Percentiles rank a stretch among this genome's conserved stretches.
Conservation (phyloP, 2,113 vertebrate species). For the Pachycephala philippinensis region DNA sequence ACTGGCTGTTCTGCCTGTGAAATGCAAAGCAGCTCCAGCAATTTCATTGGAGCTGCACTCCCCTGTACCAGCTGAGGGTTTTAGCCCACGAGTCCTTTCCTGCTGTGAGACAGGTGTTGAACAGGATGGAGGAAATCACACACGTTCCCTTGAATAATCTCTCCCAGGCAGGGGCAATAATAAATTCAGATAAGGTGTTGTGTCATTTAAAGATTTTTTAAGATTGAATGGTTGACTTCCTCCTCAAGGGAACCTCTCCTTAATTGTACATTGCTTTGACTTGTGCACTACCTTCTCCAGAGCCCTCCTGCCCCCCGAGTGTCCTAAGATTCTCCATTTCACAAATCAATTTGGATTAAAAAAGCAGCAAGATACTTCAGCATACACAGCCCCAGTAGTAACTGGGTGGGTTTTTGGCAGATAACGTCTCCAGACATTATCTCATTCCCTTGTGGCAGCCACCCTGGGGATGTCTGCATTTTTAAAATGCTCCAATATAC, state of each 20-base stretch:
- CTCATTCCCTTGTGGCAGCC: neutral
- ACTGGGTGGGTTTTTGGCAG: neutral
- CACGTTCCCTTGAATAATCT: neutral
- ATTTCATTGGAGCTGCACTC: neutral
- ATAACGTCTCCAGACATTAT: neutral
- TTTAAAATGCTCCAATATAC: neutral
- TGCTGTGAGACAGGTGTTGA: slow-evolving; percentile 31
- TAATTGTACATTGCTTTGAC: neutral
- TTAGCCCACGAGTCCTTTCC: neutral
- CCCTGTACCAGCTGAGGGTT: neutral
- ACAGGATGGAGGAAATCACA: slow-evolving; percentile 16
- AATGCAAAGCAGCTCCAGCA: neutral
- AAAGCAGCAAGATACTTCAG: neutral
- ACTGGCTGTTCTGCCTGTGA: neutral
- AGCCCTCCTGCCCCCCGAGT: neutral
- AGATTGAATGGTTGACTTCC: neutral
- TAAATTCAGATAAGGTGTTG: neutral
- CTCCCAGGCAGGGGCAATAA: neutral
- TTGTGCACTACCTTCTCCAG: neutral
- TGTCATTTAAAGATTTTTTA: slow-evolving; percentile 1
- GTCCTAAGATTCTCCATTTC: neutral
- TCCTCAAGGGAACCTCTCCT: neutral
- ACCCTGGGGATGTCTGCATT: neutral
- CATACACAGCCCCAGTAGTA: neutral
- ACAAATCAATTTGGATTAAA: neutral